Conservation (phyloP, 1,140 invertebrate species). For the Psilanteris sp. region DNA sequence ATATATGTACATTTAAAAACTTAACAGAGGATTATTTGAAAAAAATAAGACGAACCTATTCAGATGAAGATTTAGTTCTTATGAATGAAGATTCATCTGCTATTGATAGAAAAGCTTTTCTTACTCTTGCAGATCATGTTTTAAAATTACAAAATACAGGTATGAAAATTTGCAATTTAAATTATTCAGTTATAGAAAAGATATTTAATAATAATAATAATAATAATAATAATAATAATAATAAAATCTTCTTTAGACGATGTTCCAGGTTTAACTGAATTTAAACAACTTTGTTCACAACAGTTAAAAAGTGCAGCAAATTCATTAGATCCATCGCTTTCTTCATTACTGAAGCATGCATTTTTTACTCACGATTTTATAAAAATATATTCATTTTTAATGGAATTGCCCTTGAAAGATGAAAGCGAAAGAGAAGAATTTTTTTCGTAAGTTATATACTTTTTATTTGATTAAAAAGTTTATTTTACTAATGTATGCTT, state of each 20-base stretch:
- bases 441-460: conserved; percentile 81
- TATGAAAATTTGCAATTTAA: no score
- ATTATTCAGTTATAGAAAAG: no score
- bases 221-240: not conserved
- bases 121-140: conserved; percentile 87
- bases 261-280: conserved; percentile 84
- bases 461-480: no score
- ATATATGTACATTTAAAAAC: conserved; percentile 85
- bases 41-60: conserved; percentile 84
- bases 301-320: conserved; percentile 83
- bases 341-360: conserved; percentile 83
- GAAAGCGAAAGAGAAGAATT: conserved; percentile 88
- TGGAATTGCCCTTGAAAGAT: conserved; percentile 88
- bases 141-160: conserved; percentile 83
- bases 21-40: conserved; percentile 84
- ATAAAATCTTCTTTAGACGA: conserved; percentile 79
- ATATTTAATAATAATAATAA: no score
- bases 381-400: conserved; percentile 88
- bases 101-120: conserved; percentile 91
- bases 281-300: conserved; percentile 84
- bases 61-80: conserved; percentile 81
- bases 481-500: no score
- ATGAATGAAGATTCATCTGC: conserved; percentile 76
- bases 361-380: conserved; percentile 92
- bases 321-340: conserved; percentile 82